Evolutionary conservation across 2,888 invertebrate species (phyloP), one percentile per base, ranked within the genome.

Genomic region (Nasonia oneida): DNA sequence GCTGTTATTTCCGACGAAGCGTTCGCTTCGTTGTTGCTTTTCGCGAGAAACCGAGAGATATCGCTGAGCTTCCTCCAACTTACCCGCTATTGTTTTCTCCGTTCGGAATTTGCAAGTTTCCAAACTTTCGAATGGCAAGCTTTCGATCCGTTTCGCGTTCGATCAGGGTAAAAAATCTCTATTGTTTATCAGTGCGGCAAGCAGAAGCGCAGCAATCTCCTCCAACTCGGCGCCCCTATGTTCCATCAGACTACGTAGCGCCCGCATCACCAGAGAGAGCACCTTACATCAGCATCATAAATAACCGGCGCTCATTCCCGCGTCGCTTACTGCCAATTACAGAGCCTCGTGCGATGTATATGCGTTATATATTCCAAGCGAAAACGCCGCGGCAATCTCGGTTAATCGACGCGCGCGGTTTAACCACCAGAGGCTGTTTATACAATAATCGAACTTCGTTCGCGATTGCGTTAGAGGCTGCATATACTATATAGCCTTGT

Each of bases 391-490:
- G 73, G 8, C 47, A 42, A 73, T 73, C 47, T 47, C 47, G 10
- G 47, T 18, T 73, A 73, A 73, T 73, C 73, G 42, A 14, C n/a
- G 14, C 37, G 15, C 6, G 57, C 37, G 15, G 57, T 6, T 3
- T 15, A 18, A 57, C 33, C 70, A 29, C 33, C 15, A 8, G 29
- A 18, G 33, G 37, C 70, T 57, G 42, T n/a, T 42, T 18, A 57
- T 33, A 57, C 42, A 42, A 78, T 78, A 64, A 78, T 61, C 42
- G 47, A 73, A 78, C 15, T 78, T 78, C 29, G 37, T 23, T 78
- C 64, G 42, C 23, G 70, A 79, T 70, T 80, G 64, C 71, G 73
- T 73, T 71, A 80, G 23, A 71, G 71, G 39, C 37, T 37, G 37
- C 29, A 29, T 29, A 29, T 29, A 29, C 29, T 15, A 15, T 50